Percentiles rank a stretch among this genome's conserved stretches.
phyloP scores from a whole-genome alignment of 2,888 invertebrate genomes.

The Drosophila differens region DNA sequence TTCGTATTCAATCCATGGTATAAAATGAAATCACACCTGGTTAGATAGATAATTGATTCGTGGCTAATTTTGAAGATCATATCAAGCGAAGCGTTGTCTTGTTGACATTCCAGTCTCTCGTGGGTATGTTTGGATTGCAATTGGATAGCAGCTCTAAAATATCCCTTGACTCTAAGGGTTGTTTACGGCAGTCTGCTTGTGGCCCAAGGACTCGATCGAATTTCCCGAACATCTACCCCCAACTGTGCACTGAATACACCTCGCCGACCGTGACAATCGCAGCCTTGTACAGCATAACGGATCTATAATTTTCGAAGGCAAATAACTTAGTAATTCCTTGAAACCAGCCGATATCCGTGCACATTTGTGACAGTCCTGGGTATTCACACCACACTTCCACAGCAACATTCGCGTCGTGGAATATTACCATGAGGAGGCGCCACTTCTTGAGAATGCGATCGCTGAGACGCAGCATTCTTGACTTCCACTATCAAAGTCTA shows the following conservation, averaged over 20 bases:
- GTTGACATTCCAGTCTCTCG: constrained; percentile 29
- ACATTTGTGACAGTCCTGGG: constrained; percentile 28
- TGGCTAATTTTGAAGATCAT: constrained; percentile 34
- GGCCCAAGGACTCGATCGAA: constrained; percentile 29
- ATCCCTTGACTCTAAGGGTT: constrained; percentile 8
- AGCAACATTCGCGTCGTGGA: constrained; percentile 31
- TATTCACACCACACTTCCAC: constrained; percentile 25
- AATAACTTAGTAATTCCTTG: constrained; percentile 31
- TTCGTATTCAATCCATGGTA: constrained; percentile 25
- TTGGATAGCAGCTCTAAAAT: constrained; percentile 21
- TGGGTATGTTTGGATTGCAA: constrained; percentile 18
- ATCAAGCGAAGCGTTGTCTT: constrained; percentile 29
- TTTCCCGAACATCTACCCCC: constrained; percentile 28
- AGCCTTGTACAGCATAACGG: constrained; percentile 13
- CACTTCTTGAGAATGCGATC: too few species aligned
- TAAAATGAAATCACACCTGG: constrained; percentile 5
- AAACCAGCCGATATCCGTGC: constrained; percentile 38
- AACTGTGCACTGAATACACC: constrained; percentile 30
- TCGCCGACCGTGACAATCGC: constrained; percentile 33
- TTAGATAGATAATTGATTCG: constrained; percentile 18
- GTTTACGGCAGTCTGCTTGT: constrained; percentile 33
- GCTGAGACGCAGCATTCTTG: constrained; percentile 2
- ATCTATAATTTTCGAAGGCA: constrained; percentile 21
- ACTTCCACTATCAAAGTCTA: background rate
- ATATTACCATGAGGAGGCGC: constrained; percentile 17